Conservation (phyloP, 2,797 vertebrate genomes). For the Merluccius polli region DNA sequence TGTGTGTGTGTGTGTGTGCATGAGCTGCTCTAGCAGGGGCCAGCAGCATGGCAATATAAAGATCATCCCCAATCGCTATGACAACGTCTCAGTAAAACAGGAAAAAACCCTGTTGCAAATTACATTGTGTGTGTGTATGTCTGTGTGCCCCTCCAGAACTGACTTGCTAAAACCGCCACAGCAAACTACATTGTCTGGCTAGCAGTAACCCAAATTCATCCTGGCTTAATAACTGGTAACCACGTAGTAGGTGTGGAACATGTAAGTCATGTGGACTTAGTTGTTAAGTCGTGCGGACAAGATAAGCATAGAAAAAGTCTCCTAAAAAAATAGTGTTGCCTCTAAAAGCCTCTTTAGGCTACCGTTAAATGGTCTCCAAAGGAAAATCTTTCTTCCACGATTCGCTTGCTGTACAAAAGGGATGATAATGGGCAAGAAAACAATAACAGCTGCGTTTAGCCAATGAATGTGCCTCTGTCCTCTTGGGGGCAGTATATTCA, state of each 20-base stretch:
- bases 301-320: not conserved
- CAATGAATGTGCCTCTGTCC: not conserved
- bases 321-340: not conserved
- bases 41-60: no score
- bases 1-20: conserved; percentile 16
- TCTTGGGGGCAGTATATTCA: not conserved
- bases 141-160: not conserved
- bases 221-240: not conserved
- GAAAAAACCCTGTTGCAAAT: no score
- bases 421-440: not conserved
- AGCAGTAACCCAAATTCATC: not conserved
- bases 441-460: not conserved
- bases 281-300: not conserved
- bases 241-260: not conserved
- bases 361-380: not conserved
- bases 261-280: not conserved
- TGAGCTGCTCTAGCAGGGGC: no score
- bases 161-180: not conserved
- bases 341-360: not conserved
- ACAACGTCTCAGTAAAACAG: no score
- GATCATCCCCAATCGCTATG: no score
- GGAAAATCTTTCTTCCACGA: not conserved
- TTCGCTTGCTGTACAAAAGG: not conserved
- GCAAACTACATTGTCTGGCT: not conserved
- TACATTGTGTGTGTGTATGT: conserved; percentile 3